Evolutionary conservation across 2,888 invertebrate species (phyloP), one percentile per base, ranked within the genome.

Genomic region (Notodonta dromedarius): DNA sequence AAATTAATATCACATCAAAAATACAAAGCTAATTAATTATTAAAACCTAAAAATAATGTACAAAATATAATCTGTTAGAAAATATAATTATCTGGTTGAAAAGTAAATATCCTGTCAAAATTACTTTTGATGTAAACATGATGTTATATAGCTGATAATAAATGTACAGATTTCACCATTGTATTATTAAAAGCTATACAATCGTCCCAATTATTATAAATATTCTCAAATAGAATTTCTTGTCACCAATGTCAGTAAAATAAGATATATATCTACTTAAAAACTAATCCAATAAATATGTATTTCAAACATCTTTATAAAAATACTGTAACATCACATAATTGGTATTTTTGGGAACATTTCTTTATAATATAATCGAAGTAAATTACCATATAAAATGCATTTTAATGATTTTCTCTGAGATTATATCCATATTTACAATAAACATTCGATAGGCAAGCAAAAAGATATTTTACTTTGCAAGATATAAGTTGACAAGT

Each of bases 1-100:
- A 77, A 79, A 82, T 80, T 83, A 85, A 85, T 85, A 85, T 84
- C 85, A 85, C 85, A 85, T 82, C 69, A 67, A 78, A 80, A 79
- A 78, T 75, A 75, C 70, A 74, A 60, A 72, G 70, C 66, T 73
- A 76, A 70, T 56, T 61, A 55, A 64, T 46, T 51, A 70, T 57
- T 67, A 68, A 73, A 69, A 62, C 60, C 67, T 78, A 75, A 67
- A 70, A 76, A 75, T 72, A 72, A 64, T 70, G 64, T 71, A 72
- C 63, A 14, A 69, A 66, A 63, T 59, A 68, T 69, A 65, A 67
- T 66, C 60, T 44, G 13, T 67, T 67, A 68, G 64, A 56, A 66
- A 64, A 62, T 54, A 60, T 57, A 52, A 52, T 52, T 32, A 52
- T 52, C 32, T 13, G 35, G 46, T 0, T 24, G 24, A 24, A 24